Evolutionary conservation across 2,888 invertebrate species (phyloP).

Genomic region (Rhodophaea formosa): DNA sequence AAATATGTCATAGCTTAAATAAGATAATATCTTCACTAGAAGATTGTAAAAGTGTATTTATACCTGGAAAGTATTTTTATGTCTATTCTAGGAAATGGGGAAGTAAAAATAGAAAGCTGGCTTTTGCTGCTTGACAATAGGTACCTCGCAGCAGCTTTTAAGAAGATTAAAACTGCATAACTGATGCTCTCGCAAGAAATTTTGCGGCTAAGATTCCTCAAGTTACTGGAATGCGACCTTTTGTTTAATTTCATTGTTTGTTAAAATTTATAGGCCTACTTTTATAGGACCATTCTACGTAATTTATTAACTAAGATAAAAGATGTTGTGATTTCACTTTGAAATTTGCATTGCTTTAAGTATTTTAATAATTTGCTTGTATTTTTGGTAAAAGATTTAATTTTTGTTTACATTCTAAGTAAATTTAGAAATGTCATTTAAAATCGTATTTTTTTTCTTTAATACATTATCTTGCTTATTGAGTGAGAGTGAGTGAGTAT

Average conservation of each 20-base stretch:
- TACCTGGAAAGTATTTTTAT: background rate
- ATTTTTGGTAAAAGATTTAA: too few species aligned
- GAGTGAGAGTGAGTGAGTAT: too few species aligned
- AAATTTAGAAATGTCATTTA: too few species aligned
- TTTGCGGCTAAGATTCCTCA: conserved; percentile 13
- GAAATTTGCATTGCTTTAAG: background rate
- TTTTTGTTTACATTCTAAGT: too few species aligned
- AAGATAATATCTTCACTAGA: background rate
- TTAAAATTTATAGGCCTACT: background rate
- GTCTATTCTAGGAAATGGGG: background rate
- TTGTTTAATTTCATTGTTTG: background rate
- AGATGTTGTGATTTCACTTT: background rate
- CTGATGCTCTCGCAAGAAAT: conserved; percentile 39
- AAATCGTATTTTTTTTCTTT: too few species aligned
- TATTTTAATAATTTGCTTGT: too few species aligned
- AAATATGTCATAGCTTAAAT: too few species aligned
- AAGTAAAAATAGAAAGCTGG: conserved; percentile 18
- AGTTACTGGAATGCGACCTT: background rate
- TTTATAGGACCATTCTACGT: conserved; percentile 16
- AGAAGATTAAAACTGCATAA: conserved; percentile 66
- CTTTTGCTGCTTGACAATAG: conserved; percentile 40
- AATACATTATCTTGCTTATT: too few species aligned
- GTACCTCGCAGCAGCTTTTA: conserved; percentile 48
- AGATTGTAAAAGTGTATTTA: background rate
- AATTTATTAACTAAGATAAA: background rate